Percentiles rank a stretch among this genome's conserved stretches.
These are phyloP conservation scores for Aporrectodea caliginosa DNA, from an alignment of 1,140 invertebrate species.

Conservation along the genomic window DNA sequence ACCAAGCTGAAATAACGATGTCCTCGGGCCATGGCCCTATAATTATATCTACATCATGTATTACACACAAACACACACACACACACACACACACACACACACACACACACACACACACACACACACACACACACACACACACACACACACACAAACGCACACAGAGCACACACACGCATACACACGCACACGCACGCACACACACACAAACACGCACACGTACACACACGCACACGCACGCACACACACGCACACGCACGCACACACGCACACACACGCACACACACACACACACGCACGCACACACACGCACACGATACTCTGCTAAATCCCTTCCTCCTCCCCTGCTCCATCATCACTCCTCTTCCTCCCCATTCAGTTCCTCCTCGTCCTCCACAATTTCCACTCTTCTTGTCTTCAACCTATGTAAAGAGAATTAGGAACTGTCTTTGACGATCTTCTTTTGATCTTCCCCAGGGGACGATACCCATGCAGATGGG, in stretches of 20 bases:
- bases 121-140: constrained; percentile 26
- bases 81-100: not conserved
- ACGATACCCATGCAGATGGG: too few species aligned
- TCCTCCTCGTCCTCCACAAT: not conserved
- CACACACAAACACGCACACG: not conserved
- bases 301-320: not conserved
- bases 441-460: not conserved
- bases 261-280: constrained; percentile 25
- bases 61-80: not conserved
- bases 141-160: not conserved
- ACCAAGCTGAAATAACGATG: not conserved
- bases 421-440: not conserved
- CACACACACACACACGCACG: constrained; percentile 33
- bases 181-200: not conserved
- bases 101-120: constrained; percentile 1
- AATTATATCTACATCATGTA: not conserved
- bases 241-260: constrained; percentile 25
- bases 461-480: not conserved
- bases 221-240: constrained; percentile 32
- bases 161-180: not conserved
- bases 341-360: not conserved
- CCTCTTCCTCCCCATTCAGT: not conserved
- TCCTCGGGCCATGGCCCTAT: not conserved
- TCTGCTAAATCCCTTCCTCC: not conserved
- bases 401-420: not conserved